phyloP scores from a whole-genome alignment of 2,888 invertebrate genomes.

The Zygothrica quintamaculata region DNA sequence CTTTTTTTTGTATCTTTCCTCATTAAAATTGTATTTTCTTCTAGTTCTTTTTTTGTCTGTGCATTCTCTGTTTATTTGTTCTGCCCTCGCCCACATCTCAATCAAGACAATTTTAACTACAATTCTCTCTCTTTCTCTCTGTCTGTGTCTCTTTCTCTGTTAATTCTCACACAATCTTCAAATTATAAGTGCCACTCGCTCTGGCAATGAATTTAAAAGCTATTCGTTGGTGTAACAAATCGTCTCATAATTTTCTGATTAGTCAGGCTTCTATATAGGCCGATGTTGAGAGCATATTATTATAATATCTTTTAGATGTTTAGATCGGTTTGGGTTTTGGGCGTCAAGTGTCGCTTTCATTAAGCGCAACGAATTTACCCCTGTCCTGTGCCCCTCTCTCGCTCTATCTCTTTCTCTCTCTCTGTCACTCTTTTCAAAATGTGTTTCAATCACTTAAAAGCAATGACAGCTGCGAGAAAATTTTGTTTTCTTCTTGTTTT shows the following conservation, averaged over 20 bases:
- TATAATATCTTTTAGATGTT: slow-evolving; percentile 28
- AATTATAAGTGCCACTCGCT: slow-evolving; percentile 11
- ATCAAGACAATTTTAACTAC: slow-evolving; percentile 51
- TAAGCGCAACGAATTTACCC: slow-evolving; percentile 73
- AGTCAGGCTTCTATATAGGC: slow-evolving; percentile 59
- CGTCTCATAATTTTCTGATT: slow-evolving; percentile 73
- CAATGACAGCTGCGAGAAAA: slow-evolving; percentile 61
- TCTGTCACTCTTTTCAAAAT: no score
- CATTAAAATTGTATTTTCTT: slow-evolving; percentile 13
- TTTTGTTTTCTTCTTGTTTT: slow-evolving; percentile 10
- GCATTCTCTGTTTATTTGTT: slow-evolving; percentile 23
- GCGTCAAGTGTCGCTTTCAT: slow-evolving; percentile 69
- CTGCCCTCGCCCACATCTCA: slow-evolving; percentile 64
- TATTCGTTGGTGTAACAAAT: slow-evolving; percentile 63
- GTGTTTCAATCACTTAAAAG: slow-evolving; percentile 43
- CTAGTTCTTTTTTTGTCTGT: slow-evolving; percentile 2
- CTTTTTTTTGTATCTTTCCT: slow-evolving; percentile 1
- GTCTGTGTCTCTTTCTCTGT: slow-evolving; percentile 3
- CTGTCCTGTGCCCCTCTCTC: not conserved
- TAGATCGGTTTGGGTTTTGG: not conserved
- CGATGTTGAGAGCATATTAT: slow-evolving; percentile 27
- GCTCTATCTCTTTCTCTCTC: no score
- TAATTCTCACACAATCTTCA: slow-evolving; percentile 5
- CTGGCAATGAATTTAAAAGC: slow-evolving; percentile 54
- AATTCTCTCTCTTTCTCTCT: slow-evolving; percentile 20